Conservation (phyloP, 1,140 invertebrate genomes). For the Centruroides vittatus region DNA sequence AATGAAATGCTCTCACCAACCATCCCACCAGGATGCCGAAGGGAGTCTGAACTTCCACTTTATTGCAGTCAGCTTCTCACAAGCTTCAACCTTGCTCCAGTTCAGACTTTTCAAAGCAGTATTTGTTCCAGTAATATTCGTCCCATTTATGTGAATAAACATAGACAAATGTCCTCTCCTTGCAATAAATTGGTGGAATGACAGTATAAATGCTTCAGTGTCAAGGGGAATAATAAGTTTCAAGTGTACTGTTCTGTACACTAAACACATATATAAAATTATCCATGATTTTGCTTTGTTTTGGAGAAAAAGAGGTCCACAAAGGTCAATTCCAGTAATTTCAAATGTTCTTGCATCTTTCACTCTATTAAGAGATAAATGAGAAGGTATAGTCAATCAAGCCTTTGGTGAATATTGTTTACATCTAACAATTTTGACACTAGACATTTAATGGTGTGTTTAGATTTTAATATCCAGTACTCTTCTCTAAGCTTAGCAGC, state of each 20-base stretch:
- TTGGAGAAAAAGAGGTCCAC: conserved; percentile 18
- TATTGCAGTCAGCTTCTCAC: background rate
- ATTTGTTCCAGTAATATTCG: background rate
- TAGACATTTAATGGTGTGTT: too few species aligned
- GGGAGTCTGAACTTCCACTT: background rate
- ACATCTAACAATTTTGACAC: too few species aligned
- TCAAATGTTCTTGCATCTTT: background rate
- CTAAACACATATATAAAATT: conserved; percentile 30
- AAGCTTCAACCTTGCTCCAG: too few species aligned
- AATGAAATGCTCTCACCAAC: background rate
- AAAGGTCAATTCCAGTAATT: background rate
- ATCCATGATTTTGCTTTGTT: conserved; percentile 28
- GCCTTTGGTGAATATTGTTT: too few species aligned
- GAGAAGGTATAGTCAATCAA: background rate
- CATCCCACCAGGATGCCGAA: background rate
- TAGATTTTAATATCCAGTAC: too few species aligned
- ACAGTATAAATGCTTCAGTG: conserved; percentile 27
- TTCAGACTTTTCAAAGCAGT: background rate
- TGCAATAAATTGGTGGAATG: conserved; percentile 27
- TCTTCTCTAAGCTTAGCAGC: too few species aligned
- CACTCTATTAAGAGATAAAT: background rate
- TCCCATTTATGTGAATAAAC: conserved; percentile 14
- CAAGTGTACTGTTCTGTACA: conserved; percentile 30
- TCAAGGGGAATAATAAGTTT: conserved; percentile 27
- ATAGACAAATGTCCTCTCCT: conserved; percentile 18